These are phyloP conservation scores for Tortricodes alternella DNA, from an alignment of 2,888 invertebrate genomes.

Conservation along the genomic window DNA sequence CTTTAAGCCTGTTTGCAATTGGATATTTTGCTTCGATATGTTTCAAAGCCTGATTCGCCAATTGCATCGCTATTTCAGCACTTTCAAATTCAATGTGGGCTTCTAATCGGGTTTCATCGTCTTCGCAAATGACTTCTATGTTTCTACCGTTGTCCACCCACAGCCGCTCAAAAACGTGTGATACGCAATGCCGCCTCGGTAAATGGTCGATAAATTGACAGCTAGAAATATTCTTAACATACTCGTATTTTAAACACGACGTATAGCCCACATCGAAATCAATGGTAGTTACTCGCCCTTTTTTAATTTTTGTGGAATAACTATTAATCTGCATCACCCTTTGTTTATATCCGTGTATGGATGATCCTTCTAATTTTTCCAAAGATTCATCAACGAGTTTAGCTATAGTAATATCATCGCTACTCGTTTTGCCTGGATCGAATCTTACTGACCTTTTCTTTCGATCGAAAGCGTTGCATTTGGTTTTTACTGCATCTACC, in stretches of 20 bases:
- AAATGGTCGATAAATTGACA: slow-evolving; percentile 66
- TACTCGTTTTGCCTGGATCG: slow-evolving; percentile 42
- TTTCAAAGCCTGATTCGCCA: slow-evolving; percentile 65
- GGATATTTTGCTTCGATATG: slow-evolving; percentile 75
- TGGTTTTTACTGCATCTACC: slow-evolving; percentile 45
- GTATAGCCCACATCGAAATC: slow-evolving; percentile 73
- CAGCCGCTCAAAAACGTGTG: slow-evolving; percentile 60
- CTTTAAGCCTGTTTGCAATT: slow-evolving; percentile 61
- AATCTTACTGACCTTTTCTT: slow-evolving; percentile 48
- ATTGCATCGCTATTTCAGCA: slow-evolving; percentile 53
- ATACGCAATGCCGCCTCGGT: slow-evolving; percentile 64
- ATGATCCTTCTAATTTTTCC: slow-evolving; percentile 64
- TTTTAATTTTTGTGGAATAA: slow-evolving; percentile 58
- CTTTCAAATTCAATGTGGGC: slow-evolving; percentile 60
- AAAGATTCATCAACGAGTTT: slow-evolving; percentile 57
- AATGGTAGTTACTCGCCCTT: slow-evolving; percentile 62
- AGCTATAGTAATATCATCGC: slow-evolving; percentile 54
- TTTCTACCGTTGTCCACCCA: slow-evolving; percentile 60
- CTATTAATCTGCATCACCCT: slow-evolving; percentile 62
- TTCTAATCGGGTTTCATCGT: slow-evolving; percentile 63
- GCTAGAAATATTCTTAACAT: slow-evolving; percentile 58
- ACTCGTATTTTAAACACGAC: slow-evolving; percentile 68
- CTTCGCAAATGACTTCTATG: slow-evolving; percentile 64
- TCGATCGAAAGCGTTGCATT: slow-evolving; percentile 41
- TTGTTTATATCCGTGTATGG: slow-evolving; percentile 63